Percentiles rank a stretch among this genome's conserved stretches.
phyloP scores from a whole-genome alignment of 2,113 vertebrate genomes.

The Ramphastos sulfuratus region DNA sequence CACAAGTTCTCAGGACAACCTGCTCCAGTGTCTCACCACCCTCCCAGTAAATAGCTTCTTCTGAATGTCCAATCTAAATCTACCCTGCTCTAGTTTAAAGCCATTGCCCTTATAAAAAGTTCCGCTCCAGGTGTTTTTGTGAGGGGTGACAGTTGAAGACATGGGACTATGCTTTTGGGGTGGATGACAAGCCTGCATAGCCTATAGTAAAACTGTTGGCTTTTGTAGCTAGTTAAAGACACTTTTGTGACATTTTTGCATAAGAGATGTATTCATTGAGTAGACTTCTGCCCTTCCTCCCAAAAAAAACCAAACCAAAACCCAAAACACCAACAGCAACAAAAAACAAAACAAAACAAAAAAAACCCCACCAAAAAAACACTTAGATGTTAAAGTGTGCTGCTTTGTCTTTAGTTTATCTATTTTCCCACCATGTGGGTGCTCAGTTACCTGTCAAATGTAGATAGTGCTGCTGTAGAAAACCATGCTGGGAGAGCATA shows the following conservation, averaged over 20 bases:
- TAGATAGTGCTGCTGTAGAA: neutral
- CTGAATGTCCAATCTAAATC: too few relatives aligned
- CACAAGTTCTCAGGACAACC: too few relatives aligned
- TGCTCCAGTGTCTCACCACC: too few relatives aligned
- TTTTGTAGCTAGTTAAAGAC: neutral
- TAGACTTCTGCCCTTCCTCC: neutral
- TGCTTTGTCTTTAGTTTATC: neutral
- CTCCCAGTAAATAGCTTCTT: too few relatives aligned
- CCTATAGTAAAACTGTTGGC: neutral
- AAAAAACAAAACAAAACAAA: too few relatives aligned
- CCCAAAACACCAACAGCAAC: too few relatives aligned
- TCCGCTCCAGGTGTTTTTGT: neutral
- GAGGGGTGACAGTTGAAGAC: neutral
- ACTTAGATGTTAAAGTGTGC: neutral
- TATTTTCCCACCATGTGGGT: neutral
- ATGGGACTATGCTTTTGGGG: neutral
- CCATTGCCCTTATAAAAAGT: too few relatives aligned
- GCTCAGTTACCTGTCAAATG: neutral
- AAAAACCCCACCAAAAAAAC: neutral
- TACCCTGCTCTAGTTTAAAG: too few relatives aligned
- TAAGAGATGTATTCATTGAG: neutral
- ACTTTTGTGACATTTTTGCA: neutral
- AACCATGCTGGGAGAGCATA: accelerated
- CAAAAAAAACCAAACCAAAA: too few relatives aligned
- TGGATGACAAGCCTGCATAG: neutral